These are phyloP conservation scores for Lophochroa leadbeateri DNA, from an alignment of 2,113 vertebrate genomes.

Conservation along the genomic window DNA sequence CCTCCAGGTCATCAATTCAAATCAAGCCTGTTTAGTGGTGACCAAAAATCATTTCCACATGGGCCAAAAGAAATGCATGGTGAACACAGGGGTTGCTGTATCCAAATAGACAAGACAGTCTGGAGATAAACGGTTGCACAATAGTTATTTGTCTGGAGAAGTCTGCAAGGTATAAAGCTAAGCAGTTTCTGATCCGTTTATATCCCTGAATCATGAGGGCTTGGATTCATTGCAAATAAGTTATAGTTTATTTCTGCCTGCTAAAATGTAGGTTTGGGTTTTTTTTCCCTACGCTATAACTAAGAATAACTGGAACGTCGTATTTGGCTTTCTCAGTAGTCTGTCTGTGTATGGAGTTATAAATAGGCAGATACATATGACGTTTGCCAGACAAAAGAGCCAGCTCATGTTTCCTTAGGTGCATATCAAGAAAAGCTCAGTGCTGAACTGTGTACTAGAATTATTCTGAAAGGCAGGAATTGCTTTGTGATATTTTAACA, in stretches of 20 bases:
- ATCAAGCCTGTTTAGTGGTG: not conserved
- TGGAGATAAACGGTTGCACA: constrained; percentile 7
- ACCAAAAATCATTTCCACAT: constrained; percentile 57
- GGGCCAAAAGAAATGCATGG: not conserved
- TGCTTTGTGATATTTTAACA: not conserved
- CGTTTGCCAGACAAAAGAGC: constrained; percentile 4
- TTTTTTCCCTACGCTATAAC: not conserved
- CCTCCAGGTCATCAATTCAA: constrained; percentile 45
- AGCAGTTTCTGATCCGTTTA: not conserved
- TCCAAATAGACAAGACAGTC: constrained; percentile 42
- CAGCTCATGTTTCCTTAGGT: constrained; percentile 14
- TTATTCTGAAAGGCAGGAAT: not conserved
- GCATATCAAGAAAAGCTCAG: not conserved
- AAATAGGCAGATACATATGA: constrained; percentile 18
- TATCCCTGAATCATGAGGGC: not conserved
- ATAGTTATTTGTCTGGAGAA: not conserved
- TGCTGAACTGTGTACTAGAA: not conserved
- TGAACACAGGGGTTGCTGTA: not conserved
- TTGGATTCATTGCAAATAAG: not conserved
- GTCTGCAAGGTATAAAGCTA: constrained; percentile 8
- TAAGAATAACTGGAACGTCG: not conserved
- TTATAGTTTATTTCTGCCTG: not conserved
- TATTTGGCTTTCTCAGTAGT: constrained; percentile 16
- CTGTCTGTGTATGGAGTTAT: constrained; percentile 10
- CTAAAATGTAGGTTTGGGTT: not conserved